phyloP scores from a whole-genome alignment of 2,113 vertebrate species.

The Indri indri region DNA sequence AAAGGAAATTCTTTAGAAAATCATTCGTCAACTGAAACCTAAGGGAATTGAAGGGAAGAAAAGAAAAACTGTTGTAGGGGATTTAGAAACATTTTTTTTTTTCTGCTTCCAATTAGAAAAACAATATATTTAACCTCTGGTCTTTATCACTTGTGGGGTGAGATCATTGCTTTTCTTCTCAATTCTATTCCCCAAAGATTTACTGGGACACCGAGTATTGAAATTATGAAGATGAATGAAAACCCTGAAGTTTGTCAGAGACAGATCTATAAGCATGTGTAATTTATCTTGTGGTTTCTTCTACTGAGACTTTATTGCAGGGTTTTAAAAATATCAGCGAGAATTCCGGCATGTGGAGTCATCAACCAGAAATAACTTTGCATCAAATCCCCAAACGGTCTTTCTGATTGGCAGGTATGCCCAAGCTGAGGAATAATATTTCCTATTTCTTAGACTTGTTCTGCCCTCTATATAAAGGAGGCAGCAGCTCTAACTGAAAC shows the following conservation, averaged over 20 bases:
- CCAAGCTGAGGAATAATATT: constrained; percentile 23
- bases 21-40: constrained; percentile 30
- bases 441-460: constrained; percentile 43
- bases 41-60: constrained; percentile 1
- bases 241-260: constrained; percentile 63
- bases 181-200: constrained; percentile 38
- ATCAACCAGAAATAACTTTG: constrained; percentile 74
- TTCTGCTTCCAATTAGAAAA: constrained; percentile 61
- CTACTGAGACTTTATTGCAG: constrained; percentile 60
- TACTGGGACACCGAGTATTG: constrained; percentile 33
- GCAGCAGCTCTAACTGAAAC: constrained; percentile 38
- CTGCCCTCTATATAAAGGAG: constrained; percentile 43
- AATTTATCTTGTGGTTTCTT: constrained; percentile 69
- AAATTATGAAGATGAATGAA: constrained; percentile 69
- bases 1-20: constrained; percentile 64
- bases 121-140: constrained; percentile 18
- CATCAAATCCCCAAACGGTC: constrained; percentile 69
- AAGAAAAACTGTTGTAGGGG: constrained; percentile 17
- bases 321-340: constrained; percentile 77
- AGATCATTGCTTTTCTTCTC: constrained; percentile 46
- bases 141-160: neutral
- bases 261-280: constrained; percentile 51
- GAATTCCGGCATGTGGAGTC: constrained; percentile 63
- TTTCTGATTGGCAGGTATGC: constrained; percentile 69
- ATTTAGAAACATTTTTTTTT: constrained; percentile 38